phyloP scores from a whole-genome alignment of 2,888 invertebrate genomes.

The Ashinkailepas kermadecensis region DNA sequence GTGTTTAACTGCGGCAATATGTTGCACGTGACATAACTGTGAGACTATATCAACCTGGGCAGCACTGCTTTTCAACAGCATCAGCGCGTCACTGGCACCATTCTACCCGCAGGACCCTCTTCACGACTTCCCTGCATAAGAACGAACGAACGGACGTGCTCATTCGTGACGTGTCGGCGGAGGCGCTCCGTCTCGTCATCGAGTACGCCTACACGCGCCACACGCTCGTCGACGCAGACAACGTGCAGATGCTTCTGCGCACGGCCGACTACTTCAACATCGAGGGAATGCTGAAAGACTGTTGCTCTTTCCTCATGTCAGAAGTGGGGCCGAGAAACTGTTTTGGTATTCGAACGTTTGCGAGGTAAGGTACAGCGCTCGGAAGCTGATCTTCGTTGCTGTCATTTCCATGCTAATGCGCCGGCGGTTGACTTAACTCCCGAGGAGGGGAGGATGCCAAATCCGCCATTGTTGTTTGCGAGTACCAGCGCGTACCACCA shows the following conservation, averaged over 20 bases:
- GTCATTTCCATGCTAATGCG: too few species aligned
- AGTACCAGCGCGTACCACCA: too few species aligned
- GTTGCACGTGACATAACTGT: background rate
- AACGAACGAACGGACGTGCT: conserved; percentile 59
- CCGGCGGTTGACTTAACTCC: too few species aligned
- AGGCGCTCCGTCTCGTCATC: conserved; percentile 67
- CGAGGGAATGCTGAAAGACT: conserved; percentile 68
- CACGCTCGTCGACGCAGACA: conserved; percentile 63
- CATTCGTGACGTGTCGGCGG: conserved; percentile 66
- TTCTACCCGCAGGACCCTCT: conserved; percentile 56
- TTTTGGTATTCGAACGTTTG: conserved; percentile 75
- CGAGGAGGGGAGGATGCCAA: too few species aligned
- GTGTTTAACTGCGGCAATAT: too few species aligned
- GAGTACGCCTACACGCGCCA: conserved; percentile 78
- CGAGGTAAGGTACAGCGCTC: conserved; percentile 48
- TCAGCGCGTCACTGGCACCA: background rate
- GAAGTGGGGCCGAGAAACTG: conserved; percentile 69
- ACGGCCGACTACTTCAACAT: conserved; percentile 84
- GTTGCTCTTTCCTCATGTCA: conserved; percentile 64
- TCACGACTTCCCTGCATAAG: conserved; percentile 70
- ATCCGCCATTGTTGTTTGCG: too few species aligned
- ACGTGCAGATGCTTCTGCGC: conserved; percentile 62
- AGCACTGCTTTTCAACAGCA: too few species aligned
- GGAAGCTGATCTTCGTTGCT: too few species aligned
- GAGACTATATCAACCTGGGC: background rate